phyloP scores from a whole-genome alignment of 2,888 invertebrate genomes.

The Hirtodrosophila duncani region DNA sequence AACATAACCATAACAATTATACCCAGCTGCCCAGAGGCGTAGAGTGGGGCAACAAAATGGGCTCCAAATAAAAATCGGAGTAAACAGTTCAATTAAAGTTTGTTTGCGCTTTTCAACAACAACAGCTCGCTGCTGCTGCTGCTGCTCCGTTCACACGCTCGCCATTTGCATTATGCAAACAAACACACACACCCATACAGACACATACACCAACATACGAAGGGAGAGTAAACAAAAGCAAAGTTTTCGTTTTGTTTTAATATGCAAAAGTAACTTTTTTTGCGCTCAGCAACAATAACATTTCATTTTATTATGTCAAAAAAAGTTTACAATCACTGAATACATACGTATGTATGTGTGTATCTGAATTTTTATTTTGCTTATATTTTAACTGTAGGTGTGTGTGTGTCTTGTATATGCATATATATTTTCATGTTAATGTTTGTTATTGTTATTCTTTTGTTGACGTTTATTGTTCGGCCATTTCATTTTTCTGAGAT shows the following conservation, averaged over 20 bases:
- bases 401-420: slow-evolving; percentile 23
- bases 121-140: slow-evolving; percentile 1
- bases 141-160: slow-evolving; percentile 60
- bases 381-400: slow-evolving; percentile 53
- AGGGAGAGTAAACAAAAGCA: slow-evolving; percentile 15
- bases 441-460: slow-evolving; percentile 71
- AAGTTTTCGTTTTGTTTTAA: slow-evolving; percentile 70
- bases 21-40: slow-evolving; percentile 28
- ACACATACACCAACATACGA: slow-evolving; percentile 18
- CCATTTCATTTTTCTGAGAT: slow-evolving; percentile 70
- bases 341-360: slow-evolving; percentile 13
- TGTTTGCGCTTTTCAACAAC: slow-evolving; percentile 58
- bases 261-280: slow-evolving; percentile 71
- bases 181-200: slow-evolving; percentile 13
- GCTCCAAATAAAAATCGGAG: slow-evolving; percentile 68
- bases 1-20: slow-evolving; percentile 76
- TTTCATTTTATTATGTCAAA: slow-evolving; percentile 73
- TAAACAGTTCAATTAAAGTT: slow-evolving; percentile 74
- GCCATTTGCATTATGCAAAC: slow-evolving; percentile 60
- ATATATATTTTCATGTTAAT: slow-evolving; percentile 67
- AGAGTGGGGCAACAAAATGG: background rate
- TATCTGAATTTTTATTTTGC: slow-evolving; percentile 58
- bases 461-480: slow-evolving; percentile 69
- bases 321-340: slow-evolving; percentile 19
- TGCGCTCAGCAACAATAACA: slow-evolving; percentile 74